Percentiles rank a stretch among this genome's conserved stretches.
Evolutionary conservation across 1,140 invertebrate species (phyloP).

Genomic region (Arion vulgaris): DNA sequence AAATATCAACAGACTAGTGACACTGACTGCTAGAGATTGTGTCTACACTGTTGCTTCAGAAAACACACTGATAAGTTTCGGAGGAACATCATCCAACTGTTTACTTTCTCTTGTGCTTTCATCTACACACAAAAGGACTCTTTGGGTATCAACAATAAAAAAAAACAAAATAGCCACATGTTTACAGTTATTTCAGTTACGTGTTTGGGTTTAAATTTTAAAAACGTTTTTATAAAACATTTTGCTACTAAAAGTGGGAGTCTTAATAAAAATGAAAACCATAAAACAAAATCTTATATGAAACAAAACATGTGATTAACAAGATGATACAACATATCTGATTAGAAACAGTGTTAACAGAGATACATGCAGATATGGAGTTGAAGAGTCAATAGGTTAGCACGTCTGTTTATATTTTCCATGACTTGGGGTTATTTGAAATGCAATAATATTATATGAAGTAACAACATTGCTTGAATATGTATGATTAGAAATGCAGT

Average conservation of each 20-base stretch:
- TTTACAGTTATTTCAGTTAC: background rate
- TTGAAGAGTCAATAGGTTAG: background rate
- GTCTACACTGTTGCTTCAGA: background rate
- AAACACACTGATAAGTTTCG: background rate
- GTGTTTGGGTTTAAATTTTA: background rate
- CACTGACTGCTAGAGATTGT: conserved; percentile 1
- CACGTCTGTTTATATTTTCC: background rate
- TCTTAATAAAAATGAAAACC: background rate
- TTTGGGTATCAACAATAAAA: background rate
- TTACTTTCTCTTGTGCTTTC: background rate
- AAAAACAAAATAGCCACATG: background rate
- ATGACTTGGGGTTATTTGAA: background rate
- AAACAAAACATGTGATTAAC: background rate
- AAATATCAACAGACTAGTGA: background rate
- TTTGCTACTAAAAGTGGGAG: background rate
- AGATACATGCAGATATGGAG: background rate
- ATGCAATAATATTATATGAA: background rate
- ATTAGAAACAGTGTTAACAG: background rate
- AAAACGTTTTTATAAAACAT: background rate
- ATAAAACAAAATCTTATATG: background rate
- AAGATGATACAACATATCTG: background rate
- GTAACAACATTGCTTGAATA: background rate
- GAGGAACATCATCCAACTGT: background rate
- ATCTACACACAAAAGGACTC: background rate
- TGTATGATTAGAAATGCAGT: background rate